These are phyloP conservation scores for Malurus alboscapulatus DNA, from an alignment of 2,113 vertebrate species.

Conservation along the genomic window DNA sequence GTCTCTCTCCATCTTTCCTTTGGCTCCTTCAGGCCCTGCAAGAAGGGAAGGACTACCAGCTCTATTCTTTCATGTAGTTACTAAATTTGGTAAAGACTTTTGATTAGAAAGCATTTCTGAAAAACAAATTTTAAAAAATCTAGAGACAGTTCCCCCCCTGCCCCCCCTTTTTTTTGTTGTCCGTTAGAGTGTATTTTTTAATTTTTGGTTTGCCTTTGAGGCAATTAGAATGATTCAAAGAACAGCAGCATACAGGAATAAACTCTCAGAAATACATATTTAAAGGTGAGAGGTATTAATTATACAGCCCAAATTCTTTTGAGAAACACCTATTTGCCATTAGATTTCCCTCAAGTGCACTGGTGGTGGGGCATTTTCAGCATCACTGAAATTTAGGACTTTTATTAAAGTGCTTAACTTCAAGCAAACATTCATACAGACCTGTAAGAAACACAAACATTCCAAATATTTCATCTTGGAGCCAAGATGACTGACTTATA, in stretches of 20 bases:
- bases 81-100: background rate
- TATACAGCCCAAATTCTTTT: background rate
- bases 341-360: too few relatives aligned
- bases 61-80: background rate
- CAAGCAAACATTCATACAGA: background rate
- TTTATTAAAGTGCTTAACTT: background rate
- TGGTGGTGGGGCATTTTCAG: background rate
- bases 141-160: background rate
- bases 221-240: background rate
- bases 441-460: background rate
- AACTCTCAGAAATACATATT: background rate
- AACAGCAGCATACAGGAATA: background rate
- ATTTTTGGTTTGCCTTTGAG: background rate
- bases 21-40: background rate
- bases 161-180: background rate
- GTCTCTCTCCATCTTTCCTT: background rate
- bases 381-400: background rate
- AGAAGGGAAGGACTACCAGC: background rate
- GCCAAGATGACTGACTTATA: background rate
- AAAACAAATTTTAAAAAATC: too few relatives aligned
- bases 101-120: background rate
- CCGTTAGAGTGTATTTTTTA: background rate
- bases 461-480: background rate
- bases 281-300: background rate
- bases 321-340: background rate